A percentile compares a stretch with the other conserved stretches of the same genome.
Conservation (phyloP, 2,113 vertebrate species). For the Ammospiza nelsoni region DNA sequence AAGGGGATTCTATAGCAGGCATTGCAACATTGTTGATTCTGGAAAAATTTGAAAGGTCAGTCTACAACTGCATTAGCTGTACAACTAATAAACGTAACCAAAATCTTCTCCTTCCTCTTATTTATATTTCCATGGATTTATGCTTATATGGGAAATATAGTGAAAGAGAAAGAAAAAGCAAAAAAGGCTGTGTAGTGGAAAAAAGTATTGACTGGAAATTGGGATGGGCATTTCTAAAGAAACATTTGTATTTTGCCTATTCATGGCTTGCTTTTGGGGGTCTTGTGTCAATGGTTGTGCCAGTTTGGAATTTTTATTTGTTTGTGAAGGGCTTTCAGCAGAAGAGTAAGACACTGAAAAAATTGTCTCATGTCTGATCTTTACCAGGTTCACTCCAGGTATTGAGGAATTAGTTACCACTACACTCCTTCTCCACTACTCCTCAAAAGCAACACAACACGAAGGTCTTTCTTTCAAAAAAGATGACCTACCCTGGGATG, state of each 20-base stretch:
- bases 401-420: not conserved
- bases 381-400: not conserved
- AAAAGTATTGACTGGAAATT: not conserved
- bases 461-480: not conserved
- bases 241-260: not conserved
- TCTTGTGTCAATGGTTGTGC: not conserved
- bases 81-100: not conserved
- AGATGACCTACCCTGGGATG: not conserved
- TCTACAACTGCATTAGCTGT: not conserved
- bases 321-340: not conserved
- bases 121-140: not conserved
- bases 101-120: not conserved
- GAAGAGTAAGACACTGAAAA: not conserved
- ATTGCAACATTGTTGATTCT: not conserved
- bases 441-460: not conserved
- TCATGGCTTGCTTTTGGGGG: fast-evolving
- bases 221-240: not conserved
- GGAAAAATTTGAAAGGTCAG: not conserved
- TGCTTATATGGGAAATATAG: not conserved
- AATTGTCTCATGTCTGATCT: not conserved
- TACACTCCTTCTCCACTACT: not conserved
- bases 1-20: not conserved
- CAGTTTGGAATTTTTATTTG: not conserved
- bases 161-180: not conserved
- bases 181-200: not conserved